Base-by-base conservation (phyloP, 1,140 invertebrate genomes). In the Caenorhabditis inopinata region DNA sequence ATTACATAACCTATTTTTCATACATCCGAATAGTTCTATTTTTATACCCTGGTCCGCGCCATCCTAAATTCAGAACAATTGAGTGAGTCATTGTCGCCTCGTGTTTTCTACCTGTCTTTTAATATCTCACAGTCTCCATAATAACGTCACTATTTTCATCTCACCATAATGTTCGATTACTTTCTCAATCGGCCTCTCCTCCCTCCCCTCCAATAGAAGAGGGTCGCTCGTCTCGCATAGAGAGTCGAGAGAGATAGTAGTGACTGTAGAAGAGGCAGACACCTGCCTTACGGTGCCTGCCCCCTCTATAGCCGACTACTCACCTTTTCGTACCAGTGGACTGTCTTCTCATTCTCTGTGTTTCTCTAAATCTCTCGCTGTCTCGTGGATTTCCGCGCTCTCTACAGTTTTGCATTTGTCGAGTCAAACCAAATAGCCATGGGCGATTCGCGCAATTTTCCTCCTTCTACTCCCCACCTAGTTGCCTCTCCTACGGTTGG, bases 401-500 rank as follows among this genome's bases (percentile, higher is more conserved):
- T 62, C 58, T 38, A 42, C 6, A 7, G 38, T 27, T 68, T 32
- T 35, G 1, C 4, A 16, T 18, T 38, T 38, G 58, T 29, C 58
- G 58, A 68, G 58, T 68, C 58, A 68, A 68, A 68, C 58, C 58
- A 68, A 68, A 68, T 68, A 68, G 58, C 58, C 58, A 68, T 53
- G 49, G 53, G 53, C 53, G 53, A 58, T 68, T 68, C 58, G 58
- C 58, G 58, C 58, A 68, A 68, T n/a, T 42, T 68, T 68, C n/a
- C 38, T 42, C 14, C 58, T n/a, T 68, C 32, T 21, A 16, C 51
- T 14, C 32, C 16, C 32, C n/a, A n/a, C n/a, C n/a, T n/a, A n/a
- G n/a, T 38, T 11, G 18, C 32, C 32, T 9, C 4, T 16, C 58
- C 58, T 29, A 32, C 53, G 7, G 53, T 58, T 58, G 27, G 16